Base-by-base conservation (phyloP, 2,797 vertebrate species). In the Leptoclinus maculatus region DNA sequence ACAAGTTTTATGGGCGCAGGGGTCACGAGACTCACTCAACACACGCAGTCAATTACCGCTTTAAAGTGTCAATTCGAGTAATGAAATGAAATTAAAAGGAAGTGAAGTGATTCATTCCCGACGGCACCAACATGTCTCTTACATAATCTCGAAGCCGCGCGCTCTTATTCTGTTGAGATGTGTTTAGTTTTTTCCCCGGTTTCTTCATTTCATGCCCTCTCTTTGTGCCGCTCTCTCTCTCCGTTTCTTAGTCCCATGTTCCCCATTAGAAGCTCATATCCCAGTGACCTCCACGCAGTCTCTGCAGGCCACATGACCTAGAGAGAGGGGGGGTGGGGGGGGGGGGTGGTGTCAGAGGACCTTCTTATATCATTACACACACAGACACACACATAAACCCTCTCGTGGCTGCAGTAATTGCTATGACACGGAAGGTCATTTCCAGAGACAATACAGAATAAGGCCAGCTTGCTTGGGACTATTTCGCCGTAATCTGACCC, bases 401-500 rank as follows among this genome's bases (percentile, higher is more conserved):
- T 88, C 90, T 60, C 57, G 93, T 84, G 90, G 88, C 86, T 59
- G 83, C 81, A 54, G 90, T 93, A 94, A 94, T 93, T 94, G 91
- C 93, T 86, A 13, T 91, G 88, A 92, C 92, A 90, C 49, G 2
- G 87, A 92, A 93, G 93, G 93, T 94, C 92, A 89, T 90, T 92
- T 90, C 81, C 85, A 83, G 89, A 92, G 89, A 91, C 64, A 84
- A 83, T 87, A 82, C 88, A 62, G 87, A 91, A 93, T 91, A 92
- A 90, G 91, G 87, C 89, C 87, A 75, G 78, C 80, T 74, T 90
- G 82, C 88, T 63, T 82, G 89, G 89, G 90, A 91, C 71, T 85
- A 25, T 81, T 89, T 89, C 66, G 80, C 88, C 82, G 29, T 84
- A 85, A 89, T 90, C 87, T 91, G 88, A 90, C 90, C 86, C 86